Percentiles rank a stretch among this genome's conserved stretches.
Evolutionary conservation across 2,888 invertebrate genomes (phyloP).

Genomic region (Tiliacea citrago): DNA sequence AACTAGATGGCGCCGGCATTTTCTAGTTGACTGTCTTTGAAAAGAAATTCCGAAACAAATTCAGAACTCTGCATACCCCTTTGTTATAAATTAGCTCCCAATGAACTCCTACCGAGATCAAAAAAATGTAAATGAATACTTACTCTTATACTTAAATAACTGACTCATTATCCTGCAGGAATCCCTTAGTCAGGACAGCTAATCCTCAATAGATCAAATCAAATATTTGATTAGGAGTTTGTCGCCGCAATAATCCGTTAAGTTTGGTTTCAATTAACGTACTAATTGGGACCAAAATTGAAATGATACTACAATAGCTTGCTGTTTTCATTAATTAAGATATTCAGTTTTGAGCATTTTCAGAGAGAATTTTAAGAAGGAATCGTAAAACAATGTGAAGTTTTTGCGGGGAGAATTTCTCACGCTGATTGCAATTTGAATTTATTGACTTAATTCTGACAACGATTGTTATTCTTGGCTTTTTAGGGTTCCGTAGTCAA

Average conservation of each 20-base stretch:
- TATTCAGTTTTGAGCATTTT: neutral
- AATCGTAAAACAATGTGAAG: neutral
- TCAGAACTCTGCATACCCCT: neutral
- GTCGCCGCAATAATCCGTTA: constrained; percentile 23
- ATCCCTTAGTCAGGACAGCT: neutral
- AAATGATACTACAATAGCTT: neutral
- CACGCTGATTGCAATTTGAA: neutral
- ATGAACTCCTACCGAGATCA: neutral
- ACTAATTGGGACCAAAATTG: constrained; percentile 17
- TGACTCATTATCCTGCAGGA: neutral
- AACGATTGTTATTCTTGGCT: neutral
- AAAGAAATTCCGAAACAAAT: no score
- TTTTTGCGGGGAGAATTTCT: neutral
- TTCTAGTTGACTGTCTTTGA: no score
- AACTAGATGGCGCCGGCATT: no score
- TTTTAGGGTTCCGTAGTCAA: no score
- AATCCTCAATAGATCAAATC: constrained; percentile 1
- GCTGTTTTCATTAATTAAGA: neutral
- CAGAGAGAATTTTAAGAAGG: neutral
- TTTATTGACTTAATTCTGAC: neutral
- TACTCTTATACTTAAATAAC: neutral
- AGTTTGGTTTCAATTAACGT: constrained; percentile 40
- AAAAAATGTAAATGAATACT: neutral
- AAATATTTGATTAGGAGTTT: constrained; percentile 18
- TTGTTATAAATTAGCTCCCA: neutral